Base-by-base conservation (phyloP, 1,140 invertebrate genomes). In the Eueides isabella region DNA sequence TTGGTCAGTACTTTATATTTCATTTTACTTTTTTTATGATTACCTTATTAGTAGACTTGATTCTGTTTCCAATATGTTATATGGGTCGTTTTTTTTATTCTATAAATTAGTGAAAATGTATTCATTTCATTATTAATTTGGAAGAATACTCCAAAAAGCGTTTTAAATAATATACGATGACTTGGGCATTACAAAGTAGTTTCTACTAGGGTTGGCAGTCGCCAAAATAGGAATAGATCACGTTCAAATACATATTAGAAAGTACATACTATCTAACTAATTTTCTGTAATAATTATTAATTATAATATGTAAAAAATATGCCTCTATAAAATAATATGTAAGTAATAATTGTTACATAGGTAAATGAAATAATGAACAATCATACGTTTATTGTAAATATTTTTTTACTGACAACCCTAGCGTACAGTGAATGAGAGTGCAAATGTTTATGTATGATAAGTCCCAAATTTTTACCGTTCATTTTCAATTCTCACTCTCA, bases 111-210 rank as follows among this genome's bases (percentile, higher is more conserved):
- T 23, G 48, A 55, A 55, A 55, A 26, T 55, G 12, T 55, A 12
- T 55, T 55, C 48, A 26, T 26, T 55, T 55, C 48, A 55, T 55
- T 26, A 55, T 19, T 55, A 55, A 55, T 55, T 55, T 55, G 26
- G 19, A 23, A 55, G 48, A 55, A 55, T 55, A 55, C 48, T 55
- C 19, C 23, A 55, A 55, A 48, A 55, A 55, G 23, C n/a, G 48
- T 55, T 55, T 55, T 26, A 55, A 55, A 55, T 55, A 55, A 55
- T 55, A 55, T 55, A 55, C 11, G 48, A 55, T 55, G 48, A 55
- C 48, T 26, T 9, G 48, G 9, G 2, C 9, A 55, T 23, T 55
- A 55, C 23, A 55, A 55, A 55, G 48, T 55, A 55, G 48, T 26
- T 12, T 2, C 7, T 23, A 11, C 7, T 55, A 55, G 48, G 48